These are phyloP conservation scores for Emydocephalus ijimae DNA, from an alignment of 2,113 vertebrate species.

Conservation along the genomic window DNA sequence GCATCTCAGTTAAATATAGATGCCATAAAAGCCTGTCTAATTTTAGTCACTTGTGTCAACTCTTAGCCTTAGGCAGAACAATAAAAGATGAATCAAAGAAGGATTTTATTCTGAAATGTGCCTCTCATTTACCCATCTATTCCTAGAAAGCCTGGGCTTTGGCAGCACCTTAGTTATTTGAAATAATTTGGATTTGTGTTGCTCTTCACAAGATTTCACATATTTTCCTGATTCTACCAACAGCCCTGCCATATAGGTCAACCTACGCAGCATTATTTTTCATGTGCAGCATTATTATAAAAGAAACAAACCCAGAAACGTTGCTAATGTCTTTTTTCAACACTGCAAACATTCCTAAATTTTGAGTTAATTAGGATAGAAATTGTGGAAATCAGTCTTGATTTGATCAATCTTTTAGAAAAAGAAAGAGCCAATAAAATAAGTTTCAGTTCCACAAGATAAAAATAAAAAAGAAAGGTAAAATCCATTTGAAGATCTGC, in stretches of 20 bases:
- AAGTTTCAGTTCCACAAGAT: background rate
- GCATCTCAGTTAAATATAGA: background rate
- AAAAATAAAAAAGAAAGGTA: background rate
- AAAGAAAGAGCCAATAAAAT: background rate
- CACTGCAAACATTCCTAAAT: background rate
- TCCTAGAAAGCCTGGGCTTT: background rate
- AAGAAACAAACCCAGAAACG: background rate
- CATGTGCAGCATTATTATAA: background rate
- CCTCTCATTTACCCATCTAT: background rate
- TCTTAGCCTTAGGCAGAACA: background rate
- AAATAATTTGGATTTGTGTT: background rate
- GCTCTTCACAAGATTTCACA: background rate
- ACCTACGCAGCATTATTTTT: background rate
- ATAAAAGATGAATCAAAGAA: background rate
- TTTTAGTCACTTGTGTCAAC: background rate
- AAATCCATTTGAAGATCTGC: background rate
- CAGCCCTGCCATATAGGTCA: background rate
- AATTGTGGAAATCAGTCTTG: background rate
- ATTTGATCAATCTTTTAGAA: background rate
- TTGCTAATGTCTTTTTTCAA: background rate
- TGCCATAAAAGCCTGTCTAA: background rate
- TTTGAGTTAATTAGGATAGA: background rate
- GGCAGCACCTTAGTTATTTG: too few species aligned
- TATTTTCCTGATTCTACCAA: background rate
- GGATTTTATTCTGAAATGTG: background rate